Conservation (phyloP, 2,888 invertebrate genomes). For the Druceiella hillmani region DNA sequence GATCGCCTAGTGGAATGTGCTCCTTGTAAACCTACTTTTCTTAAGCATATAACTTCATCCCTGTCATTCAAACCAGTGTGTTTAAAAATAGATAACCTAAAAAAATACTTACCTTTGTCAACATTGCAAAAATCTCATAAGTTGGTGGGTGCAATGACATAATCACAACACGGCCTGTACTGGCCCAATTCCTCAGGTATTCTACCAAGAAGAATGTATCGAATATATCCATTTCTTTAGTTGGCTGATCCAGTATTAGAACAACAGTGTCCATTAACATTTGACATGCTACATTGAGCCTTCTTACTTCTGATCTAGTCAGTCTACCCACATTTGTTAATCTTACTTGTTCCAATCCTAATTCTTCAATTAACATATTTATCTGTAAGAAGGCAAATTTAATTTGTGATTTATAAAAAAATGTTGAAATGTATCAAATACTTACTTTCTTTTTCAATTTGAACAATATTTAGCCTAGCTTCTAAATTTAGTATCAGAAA, state of each 20-base stretch:
- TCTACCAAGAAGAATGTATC: conserved; percentile 94
- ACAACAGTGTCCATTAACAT: conserved; percentile 81
- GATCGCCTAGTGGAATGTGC: too few relatives aligned
- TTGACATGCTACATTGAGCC: conserved; percentile 87
- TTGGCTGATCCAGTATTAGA: conserved; percentile 82
- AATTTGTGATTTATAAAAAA: too few relatives aligned
- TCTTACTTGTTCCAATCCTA: conserved; percentile 84
- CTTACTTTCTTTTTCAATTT: too few relatives aligned
- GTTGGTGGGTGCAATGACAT: conserved; percentile 92
- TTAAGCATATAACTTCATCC: too few relatives aligned
- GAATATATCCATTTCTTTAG: conserved; percentile 87
- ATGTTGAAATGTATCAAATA: too few relatives aligned
- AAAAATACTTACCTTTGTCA: conserved; percentile 54
- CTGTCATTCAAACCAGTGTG: too few relatives aligned
- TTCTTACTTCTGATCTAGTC: conserved; percentile 81
- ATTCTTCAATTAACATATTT: conserved; percentile 82
- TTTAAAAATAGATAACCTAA: too few relatives aligned
- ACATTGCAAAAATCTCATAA: conserved; percentile 93
- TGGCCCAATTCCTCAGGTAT: conserved; percentile 88
- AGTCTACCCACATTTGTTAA: conserved; percentile 80
- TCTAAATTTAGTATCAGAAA: not conserved
- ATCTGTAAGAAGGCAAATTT: conserved; percentile 64
- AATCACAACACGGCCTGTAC: conserved; percentile 74
- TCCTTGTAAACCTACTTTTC: too few relatives aligned
- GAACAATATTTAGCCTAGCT: too few relatives aligned